phyloP scores from a whole-genome alignment of 1,140 invertebrate genomes.

The Ectropis grisescens region DNA sequence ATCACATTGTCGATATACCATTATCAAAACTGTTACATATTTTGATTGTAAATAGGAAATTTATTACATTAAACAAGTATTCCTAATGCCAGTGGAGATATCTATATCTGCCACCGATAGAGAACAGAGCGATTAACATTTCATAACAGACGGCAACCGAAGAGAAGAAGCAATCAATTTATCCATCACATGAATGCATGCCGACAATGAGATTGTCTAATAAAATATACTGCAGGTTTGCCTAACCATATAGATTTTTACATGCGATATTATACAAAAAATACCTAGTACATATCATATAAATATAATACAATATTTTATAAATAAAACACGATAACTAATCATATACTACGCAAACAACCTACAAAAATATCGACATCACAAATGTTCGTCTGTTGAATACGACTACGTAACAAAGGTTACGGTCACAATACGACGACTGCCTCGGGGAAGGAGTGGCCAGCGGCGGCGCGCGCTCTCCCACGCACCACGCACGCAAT shows the following conservation, averaged over 20 bases:
- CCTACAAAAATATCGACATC: slow-evolving; percentile 29
- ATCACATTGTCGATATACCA: slow-evolving; percentile 7
- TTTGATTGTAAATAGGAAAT: too few species aligned
- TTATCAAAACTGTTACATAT: too few species aligned
- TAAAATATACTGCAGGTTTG: background rate
- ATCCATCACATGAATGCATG: background rate
- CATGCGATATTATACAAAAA: slow-evolving; percentile 4
- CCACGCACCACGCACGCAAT: slow-evolving; percentile 42
- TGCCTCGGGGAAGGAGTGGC: slow-evolving; percentile 55
- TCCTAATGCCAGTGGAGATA: too few species aligned
- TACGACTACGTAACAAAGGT: slow-evolving; percentile 19
- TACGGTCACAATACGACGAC: too few species aligned
- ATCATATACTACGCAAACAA: slow-evolving; percentile 15
- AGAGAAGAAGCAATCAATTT: too few species aligned
- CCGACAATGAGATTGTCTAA: slow-evolving; percentile 7
- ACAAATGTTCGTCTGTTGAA: slow-evolving; percentile 26
- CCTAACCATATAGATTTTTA: too few species aligned
- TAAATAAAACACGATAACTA: too few species aligned
- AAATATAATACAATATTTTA: slow-evolving; percentile 5
- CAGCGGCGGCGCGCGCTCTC: slow-evolving; percentile 45
- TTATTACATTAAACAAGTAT: too few species aligned
- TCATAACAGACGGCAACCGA: too few species aligned
- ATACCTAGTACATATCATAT: slow-evolving; percentile 3
- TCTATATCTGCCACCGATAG: too few species aligned
- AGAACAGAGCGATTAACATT: too few species aligned